Evolutionary conservation across 2,888 invertebrate species (phyloP).

Genomic region (Tenthredo amoena): DNA sequence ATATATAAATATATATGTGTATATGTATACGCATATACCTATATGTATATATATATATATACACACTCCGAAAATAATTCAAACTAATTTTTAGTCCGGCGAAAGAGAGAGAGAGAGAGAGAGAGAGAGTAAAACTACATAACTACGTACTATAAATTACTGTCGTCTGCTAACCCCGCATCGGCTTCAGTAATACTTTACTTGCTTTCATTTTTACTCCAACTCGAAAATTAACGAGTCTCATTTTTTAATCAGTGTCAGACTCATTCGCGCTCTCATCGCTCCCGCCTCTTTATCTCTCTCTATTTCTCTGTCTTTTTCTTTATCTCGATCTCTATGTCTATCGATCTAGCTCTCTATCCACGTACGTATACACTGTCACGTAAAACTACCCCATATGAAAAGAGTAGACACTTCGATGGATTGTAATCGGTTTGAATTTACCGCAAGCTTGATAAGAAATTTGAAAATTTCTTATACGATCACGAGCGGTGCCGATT

Average conservation of each 20-base stretch:
- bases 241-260: slow-evolving; percentile 8
- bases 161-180: slow-evolving; percentile 34
- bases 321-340: not conserved
- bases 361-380: not conserved
- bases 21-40: not conserved
- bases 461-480: not conserved
- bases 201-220: slow-evolving; percentile 11
- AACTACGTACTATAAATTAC: slow-evolving; percentile 26
- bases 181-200: slow-evolving; percentile 14
- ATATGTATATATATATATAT: not conserved
- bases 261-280: slow-evolving; percentile 1
- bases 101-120: slow-evolving; percentile 55
- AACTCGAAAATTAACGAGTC: slow-evolving; percentile 17
- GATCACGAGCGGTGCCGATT: not conserved
- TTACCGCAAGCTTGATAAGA: not conserved
- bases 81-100: slow-evolving; percentile 54
- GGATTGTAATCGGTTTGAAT: not conserved
- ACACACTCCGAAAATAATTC: slow-evolving; percentile 9
- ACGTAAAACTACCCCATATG: not conserved
- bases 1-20: not conserved
- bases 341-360: not conserved
- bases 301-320: not conserved
- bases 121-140: not conserved
- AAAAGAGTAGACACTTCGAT: not conserved
- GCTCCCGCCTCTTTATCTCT: not conserved